Base-by-base conservation (phyloP, 2,888 invertebrate species). In the Vesta saturnalis region DNA sequence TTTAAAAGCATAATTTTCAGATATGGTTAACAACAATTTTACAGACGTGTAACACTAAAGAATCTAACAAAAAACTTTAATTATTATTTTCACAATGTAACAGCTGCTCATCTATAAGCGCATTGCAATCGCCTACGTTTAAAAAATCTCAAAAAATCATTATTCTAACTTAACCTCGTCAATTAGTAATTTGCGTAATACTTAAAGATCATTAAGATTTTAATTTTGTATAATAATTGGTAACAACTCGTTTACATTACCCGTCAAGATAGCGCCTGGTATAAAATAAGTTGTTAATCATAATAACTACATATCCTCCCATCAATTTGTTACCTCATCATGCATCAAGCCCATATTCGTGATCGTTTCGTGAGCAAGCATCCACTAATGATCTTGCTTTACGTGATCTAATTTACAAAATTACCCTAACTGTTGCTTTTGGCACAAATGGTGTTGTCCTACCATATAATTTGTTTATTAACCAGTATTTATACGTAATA, bases 381-480 rank as follows among this genome's bases (percentile, higher is more conserved):
- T 67, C 59, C 68, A 67, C 70, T 74, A 74, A 74, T 74, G 73
- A 73, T 69, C 71, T 70, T 54, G 58, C 62, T 64, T 72, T 73
- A 74, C 74, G 74, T 74, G 74, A 74, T 73, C 73, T 73, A 69
- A 74, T 74, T 74, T 74, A 71, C 68, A 63, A 73, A 74, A 71
- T 72, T 70, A 64, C 68, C 60, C 64, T 52, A 67, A 63, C 64
- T 68, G 67, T 68, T 64, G 65, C 63, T 69, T 72, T 72, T 64
- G 66, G 68, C 61, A 67, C 69, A 65, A 64, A 68, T 61, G 59
- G 69, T 63, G 72, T 64, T 39, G 59, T 47, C 57, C 21, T 18
- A 66, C 59, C 69, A 57, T 69, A 57, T 69, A 69, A 69, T 69
- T 60, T 67, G 62, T 61, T 58, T 62, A 60, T 66, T 56, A 60